These are phyloP conservation scores for Calyptommatus sinebrachiatus DNA, from an alignment of 2,113 vertebrate species.

Conservation along the genomic window DNA sequence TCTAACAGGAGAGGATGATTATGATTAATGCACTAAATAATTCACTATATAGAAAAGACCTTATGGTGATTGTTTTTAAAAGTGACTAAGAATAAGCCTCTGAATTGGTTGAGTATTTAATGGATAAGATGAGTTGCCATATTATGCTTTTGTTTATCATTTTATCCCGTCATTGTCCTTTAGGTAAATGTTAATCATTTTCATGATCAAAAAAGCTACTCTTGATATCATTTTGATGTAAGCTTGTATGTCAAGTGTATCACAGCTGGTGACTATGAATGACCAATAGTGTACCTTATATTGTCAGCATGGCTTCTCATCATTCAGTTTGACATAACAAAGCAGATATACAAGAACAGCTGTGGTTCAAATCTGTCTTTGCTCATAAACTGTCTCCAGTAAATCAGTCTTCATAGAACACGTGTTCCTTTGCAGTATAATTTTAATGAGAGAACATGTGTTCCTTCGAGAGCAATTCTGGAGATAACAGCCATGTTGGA, in stretches of 20 bases:
- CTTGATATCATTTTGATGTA: background rate
- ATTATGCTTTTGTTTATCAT: background rate
- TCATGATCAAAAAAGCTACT: background rate
- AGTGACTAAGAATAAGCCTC: constrained; percentile 30
- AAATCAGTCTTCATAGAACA: background rate
- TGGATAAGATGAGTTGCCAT: constrained; percentile 4
- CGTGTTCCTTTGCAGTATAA: no score
- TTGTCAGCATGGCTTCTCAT: background rate
- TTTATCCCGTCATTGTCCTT: background rate
- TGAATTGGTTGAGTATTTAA: constrained; percentile 14
- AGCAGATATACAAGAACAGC: no score
- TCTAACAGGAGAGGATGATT: constrained; percentile 4
- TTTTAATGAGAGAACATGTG: no score
- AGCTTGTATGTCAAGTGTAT: background rate
- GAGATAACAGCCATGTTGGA: no score
- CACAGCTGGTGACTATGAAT: background rate
- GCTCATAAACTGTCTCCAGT: background rate
- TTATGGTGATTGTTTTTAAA: constrained; percentile 7
- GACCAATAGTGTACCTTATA: background rate
- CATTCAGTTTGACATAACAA: no score
- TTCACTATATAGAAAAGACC: constrained; percentile 12
- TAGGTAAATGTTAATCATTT: background rate
- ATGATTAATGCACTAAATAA: constrained; percentile 28
- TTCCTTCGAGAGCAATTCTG: no score
- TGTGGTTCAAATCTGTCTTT: no score